A percentile compares a stretch with the other conserved stretches of the same genome.
Evolutionary conservation across 2,888 invertebrate genomes (phyloP).

Genomic region (Carcina quercana): DNA sequence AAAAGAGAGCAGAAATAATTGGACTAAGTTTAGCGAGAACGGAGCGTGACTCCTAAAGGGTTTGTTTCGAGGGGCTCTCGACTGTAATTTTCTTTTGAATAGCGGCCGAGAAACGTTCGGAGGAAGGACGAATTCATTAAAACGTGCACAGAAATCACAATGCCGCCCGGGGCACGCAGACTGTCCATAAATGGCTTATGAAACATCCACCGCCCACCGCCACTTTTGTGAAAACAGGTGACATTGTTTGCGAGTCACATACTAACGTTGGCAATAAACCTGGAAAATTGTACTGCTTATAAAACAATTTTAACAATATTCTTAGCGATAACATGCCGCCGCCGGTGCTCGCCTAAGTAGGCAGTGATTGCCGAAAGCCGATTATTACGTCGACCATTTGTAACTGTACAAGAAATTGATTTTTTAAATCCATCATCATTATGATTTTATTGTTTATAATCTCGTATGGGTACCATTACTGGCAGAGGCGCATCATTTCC

Average conservation of each 20-base stretch:
- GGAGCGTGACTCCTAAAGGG: conserved; percentile 66
- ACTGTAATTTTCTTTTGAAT: conserved; percentile 67
- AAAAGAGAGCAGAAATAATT: conserved; percentile 60
- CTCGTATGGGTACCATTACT: conserved; percentile 48
- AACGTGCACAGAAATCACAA: conserved; percentile 63
- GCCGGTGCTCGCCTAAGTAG: no score
- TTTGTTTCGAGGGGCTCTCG: conserved; percentile 59
- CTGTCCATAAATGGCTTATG: conserved; percentile 44
- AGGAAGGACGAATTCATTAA: conserved; percentile 64
- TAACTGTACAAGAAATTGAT: conserved; percentile 64
- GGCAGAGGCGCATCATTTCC: conserved; percentile 45
- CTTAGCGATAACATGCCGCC: no score
- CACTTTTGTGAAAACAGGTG: conserved; percentile 16
- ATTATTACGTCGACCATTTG: conserved; percentile 34
- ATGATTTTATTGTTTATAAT: conserved; percentile 60
- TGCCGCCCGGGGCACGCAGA: conserved; percentile 40
- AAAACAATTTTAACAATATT: no score
- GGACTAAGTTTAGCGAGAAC: conserved; percentile 60
- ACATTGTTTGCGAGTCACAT: no score
- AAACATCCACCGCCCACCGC: conserved; percentile 29
- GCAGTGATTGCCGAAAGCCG: conserved; percentile 32
- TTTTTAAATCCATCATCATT: conserved; percentile 60
- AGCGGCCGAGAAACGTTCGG: conserved; percentile 49
- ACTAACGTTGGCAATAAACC: no score
- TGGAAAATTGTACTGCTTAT: no score